phyloP scores from a whole-genome alignment of 2,113 vertebrate genomes.

The Jaculus jaculus region DNA sequence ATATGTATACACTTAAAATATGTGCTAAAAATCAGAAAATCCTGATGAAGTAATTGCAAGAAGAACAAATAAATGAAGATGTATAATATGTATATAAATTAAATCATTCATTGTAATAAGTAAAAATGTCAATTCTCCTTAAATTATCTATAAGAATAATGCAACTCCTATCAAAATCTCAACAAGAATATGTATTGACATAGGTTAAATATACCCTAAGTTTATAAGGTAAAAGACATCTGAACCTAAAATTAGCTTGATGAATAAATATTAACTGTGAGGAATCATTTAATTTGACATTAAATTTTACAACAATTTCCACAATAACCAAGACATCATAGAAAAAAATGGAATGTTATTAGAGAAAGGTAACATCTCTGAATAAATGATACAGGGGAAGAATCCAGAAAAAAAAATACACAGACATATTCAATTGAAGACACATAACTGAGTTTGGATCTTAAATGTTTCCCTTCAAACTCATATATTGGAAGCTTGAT shows the following conservation, averaged over 20 bases:
- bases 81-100: too few relatives aligned
- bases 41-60: not conserved
- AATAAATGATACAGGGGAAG: too few relatives aligned
- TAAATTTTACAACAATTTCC: not conserved
- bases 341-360: too few relatives aligned
- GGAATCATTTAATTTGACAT: not conserved
- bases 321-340: too few relatives aligned
- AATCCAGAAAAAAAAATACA: too few relatives aligned
- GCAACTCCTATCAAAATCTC: not conserved
- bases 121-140: not conserved
- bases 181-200: not conserved
- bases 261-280: not conserved
- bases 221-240: not conserved
- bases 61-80: not conserved
- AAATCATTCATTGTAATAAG: not conserved
- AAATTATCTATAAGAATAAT: not conserved
- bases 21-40: not conserved
- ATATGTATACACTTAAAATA: too few relatives aligned
- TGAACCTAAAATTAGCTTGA: not conserved
- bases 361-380: too few relatives aligned
- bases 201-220: not conserved
- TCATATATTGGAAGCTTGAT: too few relatives aligned
- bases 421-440: too few relatives aligned
- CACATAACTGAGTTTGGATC: too few relatives aligned
- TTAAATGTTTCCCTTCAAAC: too few relatives aligned